These are phyloP conservation scores for Diaperis boleti DNA, from an alignment of 2,888 invertebrate species.

Conservation along the genomic window DNA sequence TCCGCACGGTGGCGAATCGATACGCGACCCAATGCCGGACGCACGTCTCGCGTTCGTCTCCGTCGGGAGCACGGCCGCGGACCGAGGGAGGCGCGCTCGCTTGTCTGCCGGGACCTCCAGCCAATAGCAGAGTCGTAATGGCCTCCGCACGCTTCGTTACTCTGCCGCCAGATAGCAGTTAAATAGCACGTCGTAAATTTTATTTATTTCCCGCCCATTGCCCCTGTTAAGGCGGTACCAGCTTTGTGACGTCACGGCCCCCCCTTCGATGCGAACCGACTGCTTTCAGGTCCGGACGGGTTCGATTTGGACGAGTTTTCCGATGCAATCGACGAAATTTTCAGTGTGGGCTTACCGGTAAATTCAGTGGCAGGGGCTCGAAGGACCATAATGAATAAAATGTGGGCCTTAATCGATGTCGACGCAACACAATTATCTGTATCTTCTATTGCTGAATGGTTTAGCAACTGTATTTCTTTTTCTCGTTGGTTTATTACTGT, in stretches of 20 bases:
- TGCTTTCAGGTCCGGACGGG: conserved; percentile 4
- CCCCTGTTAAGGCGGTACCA: conserved; percentile 70
- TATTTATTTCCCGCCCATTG: conserved; percentile 72
- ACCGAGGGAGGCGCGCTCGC: conserved; percentile 42
- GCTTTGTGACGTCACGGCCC: conserved; percentile 65
- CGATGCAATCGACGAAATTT: conserved; percentile 32
- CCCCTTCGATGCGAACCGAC: conserved; percentile 49
- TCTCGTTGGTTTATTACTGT: too few species aligned
- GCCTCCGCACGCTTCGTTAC: conserved; percentile 69
- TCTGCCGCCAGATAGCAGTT: conserved; percentile 71
- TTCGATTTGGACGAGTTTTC: conserved; percentile 18
- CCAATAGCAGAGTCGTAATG: conserved; percentile 73
- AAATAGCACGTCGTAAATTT: conserved; percentile 69
- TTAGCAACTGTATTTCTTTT: too few species aligned
- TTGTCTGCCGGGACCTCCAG: conserved; percentile 59
- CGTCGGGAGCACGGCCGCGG: conserved; percentile 48
- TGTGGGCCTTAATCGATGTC: too few species aligned
- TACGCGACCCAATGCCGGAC: conserved; percentile 69
- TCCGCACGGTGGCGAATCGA: conserved; percentile 57
- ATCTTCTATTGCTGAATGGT: too few species aligned
- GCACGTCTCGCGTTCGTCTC: conserved; percentile 60
- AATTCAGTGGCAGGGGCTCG: too few species aligned
- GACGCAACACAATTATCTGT: too few species aligned
- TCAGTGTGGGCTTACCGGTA: conserved; percentile 38
- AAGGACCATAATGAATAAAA: too few species aligned